Percentiles rank a stretch among this genome's conserved stretches.
phyloP scores from a whole-genome alignment of 2,888 invertebrate species.

The Eupsilia transversa region DNA sequence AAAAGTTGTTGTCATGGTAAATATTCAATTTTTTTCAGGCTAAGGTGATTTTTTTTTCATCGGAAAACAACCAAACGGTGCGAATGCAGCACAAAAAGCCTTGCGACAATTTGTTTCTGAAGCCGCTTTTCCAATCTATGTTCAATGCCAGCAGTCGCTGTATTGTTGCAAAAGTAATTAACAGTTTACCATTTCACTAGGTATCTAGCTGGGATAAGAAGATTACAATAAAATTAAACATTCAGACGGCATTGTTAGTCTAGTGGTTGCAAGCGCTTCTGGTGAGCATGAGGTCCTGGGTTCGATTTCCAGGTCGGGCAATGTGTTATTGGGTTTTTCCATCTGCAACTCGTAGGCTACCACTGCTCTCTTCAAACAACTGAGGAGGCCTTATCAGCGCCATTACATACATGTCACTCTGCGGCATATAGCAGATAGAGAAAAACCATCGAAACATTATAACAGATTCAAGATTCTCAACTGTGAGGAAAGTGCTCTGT shows the following conservation, averaged over 20 bases:
- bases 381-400: neutral
- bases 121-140: slow-evolving; percentile 7
- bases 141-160: slow-evolving; percentile 29
- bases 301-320: too few relatives aligned
- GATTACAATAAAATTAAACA: too few relatives aligned
- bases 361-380: neutral
- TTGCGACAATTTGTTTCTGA: slow-evolving; percentile 31
- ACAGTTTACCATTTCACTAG: slow-evolving; percentile 8
- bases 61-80: slow-evolving; percentile 25
- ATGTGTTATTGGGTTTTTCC: too few relatives aligned
- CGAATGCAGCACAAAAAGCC: slow-evolving; percentile 42
- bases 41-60: slow-evolving; percentile 13
- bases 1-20: neutral
- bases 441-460: neutral
- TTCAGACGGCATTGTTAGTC: too few relatives aligned
- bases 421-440: neutral
- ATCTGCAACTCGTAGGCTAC: too few relatives aligned
- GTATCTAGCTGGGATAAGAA: neutral
- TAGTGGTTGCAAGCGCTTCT: too few relatives aligned
- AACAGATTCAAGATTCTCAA: neutral
- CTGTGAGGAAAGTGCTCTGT: neutral
- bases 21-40: slow-evolving; percentile 10
- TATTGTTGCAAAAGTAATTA: slow-evolving; percentile 44
- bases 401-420: too few relatives aligned
- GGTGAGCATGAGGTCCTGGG: too few relatives aligned